Conservation (phyloP, 1,140 invertebrate species). For the Drosophila punjabiensis region DNA sequence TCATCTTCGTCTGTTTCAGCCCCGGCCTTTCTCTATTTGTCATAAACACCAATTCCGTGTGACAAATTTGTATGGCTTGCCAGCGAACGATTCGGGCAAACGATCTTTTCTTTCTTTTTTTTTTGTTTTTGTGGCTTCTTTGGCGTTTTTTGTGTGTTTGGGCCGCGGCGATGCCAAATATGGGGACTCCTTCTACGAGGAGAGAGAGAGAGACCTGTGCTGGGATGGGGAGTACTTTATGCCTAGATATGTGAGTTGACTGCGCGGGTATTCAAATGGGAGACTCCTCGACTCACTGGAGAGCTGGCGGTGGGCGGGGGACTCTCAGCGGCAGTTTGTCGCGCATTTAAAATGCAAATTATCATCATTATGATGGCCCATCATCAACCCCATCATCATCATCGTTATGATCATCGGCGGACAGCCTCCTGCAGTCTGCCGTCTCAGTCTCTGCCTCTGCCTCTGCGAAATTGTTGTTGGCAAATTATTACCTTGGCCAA, state of each 20-base stretch:
- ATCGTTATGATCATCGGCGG: slow-evolving; percentile 38
- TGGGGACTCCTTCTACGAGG: slow-evolving; percentile 57
- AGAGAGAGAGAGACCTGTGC: slow-evolving; percentile 8
- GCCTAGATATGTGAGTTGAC: slow-evolving; percentile 58
- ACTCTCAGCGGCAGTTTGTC: slow-evolving; percentile 65
- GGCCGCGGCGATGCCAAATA: slow-evolving; percentile 61
- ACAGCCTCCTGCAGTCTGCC: slow-evolving; percentile 44
- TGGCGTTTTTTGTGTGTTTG: slow-evolving; percentile 25
- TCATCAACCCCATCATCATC: slow-evolving; percentile 55
- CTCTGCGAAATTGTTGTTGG: slow-evolving; percentile 63
- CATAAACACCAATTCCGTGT: slow-evolving; percentile 83
- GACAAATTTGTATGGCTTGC: slow-evolving; percentile 78
- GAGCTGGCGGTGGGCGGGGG: slow-evolving; percentile 1
- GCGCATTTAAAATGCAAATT: slow-evolving; percentile 84
- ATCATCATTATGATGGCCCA: slow-evolving; percentile 79
- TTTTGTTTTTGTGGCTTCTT: slow-evolving; percentile 35
- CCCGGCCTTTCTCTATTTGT: slow-evolving; percentile 69
- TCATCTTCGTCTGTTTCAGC: slow-evolving; percentile 11
- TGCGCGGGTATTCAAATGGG: slow-evolving; percentile 70
- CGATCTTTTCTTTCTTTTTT: slow-evolving; percentile 54
- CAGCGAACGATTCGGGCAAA: slow-evolving; percentile 13
- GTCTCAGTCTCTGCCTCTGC: neutral
- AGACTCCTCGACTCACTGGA: slow-evolving; percentile 23
- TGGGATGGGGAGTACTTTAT: slow-evolving; percentile 66
- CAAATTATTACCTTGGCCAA: slow-evolving; percentile 79